These are phyloP conservation scores for Agrotis exclamationis DNA, from an alignment of 2,888 invertebrate species.

Conservation along the genomic window DNA sequence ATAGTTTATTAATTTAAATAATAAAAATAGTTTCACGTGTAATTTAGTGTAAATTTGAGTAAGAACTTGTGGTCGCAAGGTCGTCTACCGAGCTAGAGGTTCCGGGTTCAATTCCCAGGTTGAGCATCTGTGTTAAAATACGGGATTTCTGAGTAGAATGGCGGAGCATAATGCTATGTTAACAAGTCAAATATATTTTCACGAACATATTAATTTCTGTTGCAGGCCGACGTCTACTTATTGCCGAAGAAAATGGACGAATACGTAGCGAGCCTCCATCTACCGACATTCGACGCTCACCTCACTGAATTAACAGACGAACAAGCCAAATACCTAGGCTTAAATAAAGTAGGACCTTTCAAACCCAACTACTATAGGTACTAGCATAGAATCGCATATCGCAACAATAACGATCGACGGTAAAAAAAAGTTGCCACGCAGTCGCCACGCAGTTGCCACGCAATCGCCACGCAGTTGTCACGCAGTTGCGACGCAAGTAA, in stretches of 20 bases:
- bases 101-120: no score
- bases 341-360: constrained; percentile 99
- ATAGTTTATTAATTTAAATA: no score
- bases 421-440: constrained; percentile 38
- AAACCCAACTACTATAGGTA: constrained; percentile 99
- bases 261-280: constrained; percentile 98
- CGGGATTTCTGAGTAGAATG: no score
- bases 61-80: no score
- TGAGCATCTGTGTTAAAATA: no score
- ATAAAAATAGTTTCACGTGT: no score
- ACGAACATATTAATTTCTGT: constrained; percentile 29
- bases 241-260: constrained; percentile 99
- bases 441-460: constrained; percentile 42
- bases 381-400: constrained; percentile 72
- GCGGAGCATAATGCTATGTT: no score
- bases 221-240: constrained; percentile 97
- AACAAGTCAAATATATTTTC: constrained; percentile 37
- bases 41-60: no score
- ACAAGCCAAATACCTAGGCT: constrained; percentile 99
- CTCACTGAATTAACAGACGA: constrained; percentile 98
- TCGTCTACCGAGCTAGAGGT: no score
- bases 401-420: constrained; percentile 49
- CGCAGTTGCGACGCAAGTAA: constrained; percentile 49
- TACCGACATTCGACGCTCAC: constrained; percentile 99
- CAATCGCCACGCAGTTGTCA: constrained; percentile 43